Conservation (phyloP, 2,888 invertebrate species). For the Acronicta psi region DNA sequence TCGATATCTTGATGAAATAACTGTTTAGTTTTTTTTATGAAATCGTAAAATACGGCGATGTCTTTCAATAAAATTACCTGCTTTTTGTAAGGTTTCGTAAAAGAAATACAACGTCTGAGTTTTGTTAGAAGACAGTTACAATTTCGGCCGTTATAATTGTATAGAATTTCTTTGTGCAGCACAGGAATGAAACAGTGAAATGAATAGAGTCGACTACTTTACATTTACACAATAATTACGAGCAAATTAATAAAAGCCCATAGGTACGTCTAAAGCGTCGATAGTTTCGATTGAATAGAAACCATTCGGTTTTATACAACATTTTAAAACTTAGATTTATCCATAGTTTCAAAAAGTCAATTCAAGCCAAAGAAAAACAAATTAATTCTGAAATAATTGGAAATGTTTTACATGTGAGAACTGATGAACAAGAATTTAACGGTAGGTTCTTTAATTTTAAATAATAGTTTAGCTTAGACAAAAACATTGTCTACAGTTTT, state of each 20-base stretch:
- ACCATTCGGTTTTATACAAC: too few species aligned
- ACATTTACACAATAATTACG: neutral
- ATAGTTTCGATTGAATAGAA: neutral
- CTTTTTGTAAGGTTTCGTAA: constrained; percentile 78
- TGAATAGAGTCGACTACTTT: constrained; percentile 59
- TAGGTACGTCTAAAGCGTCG: neutral
- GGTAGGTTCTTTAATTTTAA: too few species aligned
- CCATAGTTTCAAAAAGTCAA: neutral
- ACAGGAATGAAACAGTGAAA: constrained; percentile 67
- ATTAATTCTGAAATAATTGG: too few species aligned
- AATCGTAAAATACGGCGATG: constrained; percentile 72
- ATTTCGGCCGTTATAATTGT: constrained; percentile 89
- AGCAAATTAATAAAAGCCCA: neutral
- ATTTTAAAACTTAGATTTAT: neutral
- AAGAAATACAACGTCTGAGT: constrained; percentile 75
- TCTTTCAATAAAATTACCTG: constrained; percentile 84
- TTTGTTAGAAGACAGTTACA: constrained; percentile 87
- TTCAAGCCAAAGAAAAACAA: too few species aligned
- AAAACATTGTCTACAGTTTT: too few species aligned
- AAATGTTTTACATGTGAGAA: too few species aligned
- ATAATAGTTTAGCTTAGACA: too few species aligned
- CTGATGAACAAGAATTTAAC: too few species aligned
- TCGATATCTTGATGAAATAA: constrained; percentile 75
- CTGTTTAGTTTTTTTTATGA: constrained; percentile 79
- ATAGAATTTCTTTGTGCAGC: constrained; percentile 85